Conservation (phyloP, 2,113 vertebrate species). For the Arvicanthis niloticus region DNA sequence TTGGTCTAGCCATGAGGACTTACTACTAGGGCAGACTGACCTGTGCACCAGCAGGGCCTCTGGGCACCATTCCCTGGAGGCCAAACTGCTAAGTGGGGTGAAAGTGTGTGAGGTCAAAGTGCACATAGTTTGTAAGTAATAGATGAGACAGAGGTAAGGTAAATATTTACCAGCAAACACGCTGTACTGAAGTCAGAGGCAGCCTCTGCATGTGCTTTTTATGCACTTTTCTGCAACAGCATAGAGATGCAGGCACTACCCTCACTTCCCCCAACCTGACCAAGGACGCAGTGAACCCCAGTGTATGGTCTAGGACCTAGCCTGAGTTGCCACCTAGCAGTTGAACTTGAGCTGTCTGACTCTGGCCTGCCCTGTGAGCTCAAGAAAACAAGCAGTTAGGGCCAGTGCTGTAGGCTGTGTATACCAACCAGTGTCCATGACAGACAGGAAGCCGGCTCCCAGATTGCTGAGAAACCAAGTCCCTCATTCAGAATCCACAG, state of each 20-base stretch:
- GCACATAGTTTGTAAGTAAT: fast-evolving
- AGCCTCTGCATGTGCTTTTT: background rate
- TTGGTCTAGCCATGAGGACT: background rate
- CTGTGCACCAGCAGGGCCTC: background rate
- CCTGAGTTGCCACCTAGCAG: too few species aligned
- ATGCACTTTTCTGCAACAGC: background rate
- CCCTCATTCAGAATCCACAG: background rate
- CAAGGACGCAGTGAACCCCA: background rate
- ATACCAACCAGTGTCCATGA: too few species aligned
- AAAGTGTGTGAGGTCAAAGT: fast-evolving
- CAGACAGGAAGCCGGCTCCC: background rate
- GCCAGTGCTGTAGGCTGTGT: background rate
- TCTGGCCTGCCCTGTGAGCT: background rate
- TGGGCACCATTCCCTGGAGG: too few species aligned
- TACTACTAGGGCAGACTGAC: background rate
- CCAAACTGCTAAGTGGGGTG: background rate
- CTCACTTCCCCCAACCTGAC: fast-evolving
- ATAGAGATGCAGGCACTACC: fast-evolving
- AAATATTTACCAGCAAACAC: background rate
- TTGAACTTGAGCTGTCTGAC: background rate
- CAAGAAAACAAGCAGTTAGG: too few species aligned
- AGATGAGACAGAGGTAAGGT: background rate
- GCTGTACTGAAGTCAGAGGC: background rate
- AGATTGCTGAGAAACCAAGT: fast-evolving
- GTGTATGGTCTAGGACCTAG: background rate